Evolutionary conservation across 2,797 vertebrate species (phyloP), one percentile per base, ranked within the genome.

Genomic region (Parotocinclus haroldoi): DNA sequence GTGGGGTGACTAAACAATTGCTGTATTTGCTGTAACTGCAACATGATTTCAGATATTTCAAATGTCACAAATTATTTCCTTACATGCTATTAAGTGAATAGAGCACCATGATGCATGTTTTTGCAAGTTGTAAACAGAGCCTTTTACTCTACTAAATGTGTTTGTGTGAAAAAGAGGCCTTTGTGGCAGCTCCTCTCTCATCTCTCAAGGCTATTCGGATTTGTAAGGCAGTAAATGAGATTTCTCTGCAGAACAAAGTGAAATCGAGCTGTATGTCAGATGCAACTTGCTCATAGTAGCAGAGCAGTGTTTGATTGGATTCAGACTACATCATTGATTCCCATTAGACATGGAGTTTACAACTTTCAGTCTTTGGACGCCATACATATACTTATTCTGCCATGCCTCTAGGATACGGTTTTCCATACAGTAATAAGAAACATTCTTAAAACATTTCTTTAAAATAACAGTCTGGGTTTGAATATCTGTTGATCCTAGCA

Each of bases 201-300:
- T 72, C 42, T 60, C 27, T 54, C 1, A 13, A 50, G 17, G 37
- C 60, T 58, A 42, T 58, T 42, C 14, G 40, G 60, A 58, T 58
- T 53, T 55, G 56, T 67, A 80, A 81, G 79, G 75, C 67, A 55
- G 74, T 45, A 66, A 69, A 81, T 81, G 79, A 75, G 73, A 84
- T 85, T 86, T 83, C 57, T 79, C 40, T 64, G 74, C 59, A 16
- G 46, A 73, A 75, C 77, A 81, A 81, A 85, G 83, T 68, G 76
- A 80, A 83, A 88, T 87, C 49, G 74, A 85, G 82, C 80, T 72
- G 82, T 84, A 85, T 85, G 83, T 86, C 82, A 88, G 78, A 77
- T 75, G 74, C 79, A 84, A 79, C 83, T 80, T 83, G 79, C 78
- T 80, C 78, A 75, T 73, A 76, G 42, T 79, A 76, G 72, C 66